Evolutionary conservation across 23 tunicate genomes (phyloP).

Genomic region (Ascidia mentula): DNA sequence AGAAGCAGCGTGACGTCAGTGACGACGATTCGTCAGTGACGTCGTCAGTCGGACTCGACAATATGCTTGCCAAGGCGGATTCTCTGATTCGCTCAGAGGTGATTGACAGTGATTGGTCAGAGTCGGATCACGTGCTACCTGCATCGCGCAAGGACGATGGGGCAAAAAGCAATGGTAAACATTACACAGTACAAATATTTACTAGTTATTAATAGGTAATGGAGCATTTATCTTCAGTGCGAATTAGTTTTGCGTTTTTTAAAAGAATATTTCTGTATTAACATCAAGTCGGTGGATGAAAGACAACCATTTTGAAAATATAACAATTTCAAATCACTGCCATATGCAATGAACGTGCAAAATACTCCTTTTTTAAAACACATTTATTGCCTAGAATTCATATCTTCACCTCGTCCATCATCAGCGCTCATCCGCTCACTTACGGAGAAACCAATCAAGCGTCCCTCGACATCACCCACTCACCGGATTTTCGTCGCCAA

Average conservation of each 20-base stretch:
- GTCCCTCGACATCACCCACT: constrained; percentile 25
- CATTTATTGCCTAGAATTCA: too few species aligned
- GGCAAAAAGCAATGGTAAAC: background rate
- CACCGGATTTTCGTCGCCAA: constrained; percentile 78
- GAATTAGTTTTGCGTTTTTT: too few species aligned
- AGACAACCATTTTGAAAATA: too few species aligned
- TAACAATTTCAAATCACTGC: too few species aligned
- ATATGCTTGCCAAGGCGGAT: constrained; percentile 55
- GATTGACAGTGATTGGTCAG: background rate
- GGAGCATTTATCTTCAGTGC: too few species aligned
- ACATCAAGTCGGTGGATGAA: too few species aligned
- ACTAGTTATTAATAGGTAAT: too few species aligned
- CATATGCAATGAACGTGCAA: too few species aligned
- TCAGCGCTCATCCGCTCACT: constrained; percentile 42
- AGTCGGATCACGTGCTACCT: background rate
- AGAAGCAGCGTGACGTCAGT: constrained; percentile 10
- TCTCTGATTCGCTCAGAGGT: constrained; percentile 13
- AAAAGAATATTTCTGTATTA: too few species aligned
- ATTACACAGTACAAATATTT: too few species aligned
- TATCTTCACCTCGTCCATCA: constrained; percentile 21
- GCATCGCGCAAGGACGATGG: background rate
- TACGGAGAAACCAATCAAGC: constrained; percentile 15
- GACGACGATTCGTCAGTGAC: constrained; percentile 27
- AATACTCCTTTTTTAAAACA: too few species aligned
- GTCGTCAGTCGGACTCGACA: constrained; percentile 39